These are phyloP conservation scores for Pristionchus exspectatus DNA, from an alignment of 2,888 invertebrate genomes.

Conservation along the genomic window DNA sequence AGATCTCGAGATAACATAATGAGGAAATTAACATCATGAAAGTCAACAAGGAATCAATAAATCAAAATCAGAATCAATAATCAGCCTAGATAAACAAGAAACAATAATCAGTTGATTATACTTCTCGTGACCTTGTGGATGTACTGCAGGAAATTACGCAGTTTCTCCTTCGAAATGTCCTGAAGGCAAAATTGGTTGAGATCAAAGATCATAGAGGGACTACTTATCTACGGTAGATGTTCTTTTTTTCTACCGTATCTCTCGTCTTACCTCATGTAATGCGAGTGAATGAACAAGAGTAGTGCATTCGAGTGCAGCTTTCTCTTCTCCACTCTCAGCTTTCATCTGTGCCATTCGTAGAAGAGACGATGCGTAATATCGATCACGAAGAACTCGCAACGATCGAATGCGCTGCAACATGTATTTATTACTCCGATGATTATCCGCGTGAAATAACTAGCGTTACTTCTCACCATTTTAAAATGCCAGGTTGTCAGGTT, in stretches of 20 bases:
- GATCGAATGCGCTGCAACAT: neutral
- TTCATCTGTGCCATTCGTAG: slow-evolving; percentile 53
- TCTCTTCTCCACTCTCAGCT: slow-evolving; percentile 51
- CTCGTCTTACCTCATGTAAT: neutral
- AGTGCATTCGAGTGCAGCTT: slow-evolving; percentile 18
- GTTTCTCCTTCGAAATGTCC: slow-evolving; percentile 53
- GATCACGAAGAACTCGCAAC: slow-evolving; percentile 33
- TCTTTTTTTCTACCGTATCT: neutral
- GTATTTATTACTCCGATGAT: neutral
- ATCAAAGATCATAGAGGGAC: neutral
- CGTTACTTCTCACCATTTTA: too few relatives aligned
- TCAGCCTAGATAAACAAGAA: neutral
- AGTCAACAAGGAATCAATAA: slow-evolving; percentile 30
- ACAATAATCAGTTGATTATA: neutral
- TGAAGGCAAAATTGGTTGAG: neutral
- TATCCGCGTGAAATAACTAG: too few relatives aligned
- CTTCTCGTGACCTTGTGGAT: slow-evolving; percentile 49
- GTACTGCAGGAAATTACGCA: slow-evolving; percentile 36
- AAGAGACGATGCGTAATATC: neutral
- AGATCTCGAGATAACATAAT: slow-evolving; percentile 32
- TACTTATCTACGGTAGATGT: neutral
- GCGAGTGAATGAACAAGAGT: slow-evolving; percentile 16
- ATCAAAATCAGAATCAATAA: slow-evolving; percentile 43
- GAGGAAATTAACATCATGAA: neutral
- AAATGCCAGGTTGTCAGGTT: too few relatives aligned